Evolutionary conservation across 2,888 invertebrate genomes (phyloP).

Genomic region (Lamellibrachia columna): DNA sequence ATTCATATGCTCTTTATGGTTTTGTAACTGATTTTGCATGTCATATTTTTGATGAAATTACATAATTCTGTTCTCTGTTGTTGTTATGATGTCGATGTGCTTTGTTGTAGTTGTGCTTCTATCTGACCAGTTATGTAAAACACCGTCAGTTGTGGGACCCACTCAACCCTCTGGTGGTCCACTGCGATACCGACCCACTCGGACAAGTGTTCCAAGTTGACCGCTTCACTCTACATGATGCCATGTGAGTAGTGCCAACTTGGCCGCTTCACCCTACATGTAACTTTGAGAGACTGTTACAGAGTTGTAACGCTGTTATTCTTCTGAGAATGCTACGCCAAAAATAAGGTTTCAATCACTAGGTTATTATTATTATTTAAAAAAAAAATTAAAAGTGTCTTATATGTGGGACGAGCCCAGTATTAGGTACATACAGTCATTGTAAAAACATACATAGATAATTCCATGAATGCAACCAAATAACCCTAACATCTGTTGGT

Average conservation of each 20-base stretch:
- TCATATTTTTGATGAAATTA: too few relatives aligned
- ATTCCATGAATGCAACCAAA: too few relatives aligned
- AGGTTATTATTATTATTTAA: neutral
- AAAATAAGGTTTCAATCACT: neutral
- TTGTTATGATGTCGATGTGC: neutral
- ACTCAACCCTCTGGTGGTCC: neutral
- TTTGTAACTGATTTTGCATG: too few relatives aligned
- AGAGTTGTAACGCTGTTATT: neutral
- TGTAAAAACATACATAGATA: too few relatives aligned
- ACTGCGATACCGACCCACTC: neutral
- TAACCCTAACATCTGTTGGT: too few relatives aligned
- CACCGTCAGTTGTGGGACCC: slow-evolving; percentile 18
- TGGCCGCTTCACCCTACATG: neutral
- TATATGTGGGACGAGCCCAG: too few relatives aligned
- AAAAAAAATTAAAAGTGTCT: too few relatives aligned
- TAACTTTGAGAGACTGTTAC: neutral
- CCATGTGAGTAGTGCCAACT: slow-evolving; percentile 6
- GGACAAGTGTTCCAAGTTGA: neutral
- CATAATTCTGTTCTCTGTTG: neutral
- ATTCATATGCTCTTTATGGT: too few relatives aligned
- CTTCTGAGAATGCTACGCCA: neutral
- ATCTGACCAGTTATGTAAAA: neutral
- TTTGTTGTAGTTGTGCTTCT: slow-evolving; percentile 16
- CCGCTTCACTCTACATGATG: slow-evolving; percentile 13
- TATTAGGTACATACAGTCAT: too few relatives aligned